Evolutionary conservation across 1,140 invertebrate genomes (phyloP).

Genomic region (Drepana arcuata): DNA sequence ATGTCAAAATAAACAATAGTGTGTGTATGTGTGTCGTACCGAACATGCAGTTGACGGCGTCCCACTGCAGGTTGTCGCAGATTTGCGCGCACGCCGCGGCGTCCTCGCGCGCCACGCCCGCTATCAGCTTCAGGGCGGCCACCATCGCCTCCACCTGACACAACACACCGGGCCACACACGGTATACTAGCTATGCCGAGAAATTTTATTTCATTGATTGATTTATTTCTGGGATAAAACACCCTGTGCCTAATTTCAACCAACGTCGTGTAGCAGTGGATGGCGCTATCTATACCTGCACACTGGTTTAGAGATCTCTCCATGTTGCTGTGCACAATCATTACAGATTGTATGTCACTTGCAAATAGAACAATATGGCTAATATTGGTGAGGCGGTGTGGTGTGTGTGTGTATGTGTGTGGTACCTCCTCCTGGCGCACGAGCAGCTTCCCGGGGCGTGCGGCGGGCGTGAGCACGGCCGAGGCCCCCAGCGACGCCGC

Average conservation of each 20-base stretch:
- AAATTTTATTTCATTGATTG: too few species aligned
- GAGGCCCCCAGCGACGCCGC: slow-evolving; percentile 45
- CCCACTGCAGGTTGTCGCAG: slow-evolving; percentile 90
- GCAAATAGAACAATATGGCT: too few species aligned
- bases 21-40: slow-evolving; percentile 44
- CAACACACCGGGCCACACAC: not conserved
- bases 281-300: too few species aligned
- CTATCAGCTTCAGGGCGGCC: slow-evolving; percentile 84
- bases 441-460: slow-evolving; percentile 39
- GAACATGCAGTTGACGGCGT: slow-evolving; percentile 83
- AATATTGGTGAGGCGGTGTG: too few species aligned
- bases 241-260: too few species aligned
- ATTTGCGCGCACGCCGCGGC: slow-evolving; percentile 84
- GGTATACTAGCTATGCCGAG: too few species aligned
- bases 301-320: too few species aligned
- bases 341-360: too few species aligned
- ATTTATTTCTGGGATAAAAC: too few species aligned
- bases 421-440: slow-evolving; percentile 52
- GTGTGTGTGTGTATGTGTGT: not conserved
- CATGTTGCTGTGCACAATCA: too few species aligned
- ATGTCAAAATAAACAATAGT: not conserved
- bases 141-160: slow-evolving; percentile 87
- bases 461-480: slow-evolving; percentile 37
- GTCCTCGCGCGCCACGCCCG: slow-evolving; percentile 84
- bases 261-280: too few species aligned